Base-by-base conservation (phyloP, 1,140 invertebrate species). In the Kradibia gibbosae region DNA sequence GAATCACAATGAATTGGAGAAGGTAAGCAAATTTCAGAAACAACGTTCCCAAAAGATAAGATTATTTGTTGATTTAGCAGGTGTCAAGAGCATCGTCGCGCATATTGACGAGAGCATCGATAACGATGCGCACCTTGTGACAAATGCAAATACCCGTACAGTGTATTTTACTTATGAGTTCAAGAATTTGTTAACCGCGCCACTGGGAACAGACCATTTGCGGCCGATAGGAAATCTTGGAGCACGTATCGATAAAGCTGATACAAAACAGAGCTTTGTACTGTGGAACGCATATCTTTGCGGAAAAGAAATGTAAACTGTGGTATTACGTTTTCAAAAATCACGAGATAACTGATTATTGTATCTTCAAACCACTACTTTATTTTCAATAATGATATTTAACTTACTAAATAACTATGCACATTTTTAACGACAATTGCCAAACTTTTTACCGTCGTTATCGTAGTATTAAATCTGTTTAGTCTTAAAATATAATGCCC, bases 61-160 rank as follows among this genome's bases (percentile, higher is more conserved):
- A 74, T 1, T 81, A 57, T 78, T 77, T 78, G 78, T 65, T 42
- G n/a, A 60, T 65, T 74, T 60, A 57, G 83, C 83, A 84, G 83
- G 83, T 84, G 83, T 82, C 75, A 83, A 83, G 31, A 67, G 25
- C 31, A 31, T 73, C 67, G 31, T 65, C 62, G 34, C 45, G 28
- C 53, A 50, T n/a, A 36, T 31, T 62, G 67, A 55, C 42, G 65
- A 71, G 17, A 15, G 39, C 62, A 15, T 76, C 83, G 82, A 83
- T 80, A 72, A 80, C 70, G 71, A 48, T 45, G 79, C 83, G 84
- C 86, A 89, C 86, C 87, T 88, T 88, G 85, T 88, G 85, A 82
- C 80, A 82, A 87, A 85, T 83, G 86, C 86, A 87, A 86, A 86
- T 85, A 87, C 22, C 17, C 42, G 50, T 34, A 74, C 25, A 80